These are phyloP conservation scores for Charanyca ferruginea DNA, from an alignment of 2,888 invertebrate species.

Conservation along the genomic window DNA sequence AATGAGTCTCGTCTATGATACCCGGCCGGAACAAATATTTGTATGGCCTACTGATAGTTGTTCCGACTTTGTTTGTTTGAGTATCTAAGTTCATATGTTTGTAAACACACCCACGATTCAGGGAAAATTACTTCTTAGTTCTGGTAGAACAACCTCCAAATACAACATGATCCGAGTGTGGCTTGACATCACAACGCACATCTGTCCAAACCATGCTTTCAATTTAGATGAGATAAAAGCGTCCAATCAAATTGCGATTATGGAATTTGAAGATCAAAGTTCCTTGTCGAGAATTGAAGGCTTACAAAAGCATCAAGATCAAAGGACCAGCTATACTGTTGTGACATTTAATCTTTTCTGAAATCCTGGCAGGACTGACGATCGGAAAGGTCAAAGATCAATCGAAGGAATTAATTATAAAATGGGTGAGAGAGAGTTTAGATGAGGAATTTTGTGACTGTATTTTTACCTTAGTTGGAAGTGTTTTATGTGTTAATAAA, in stretches of 20 bases:
- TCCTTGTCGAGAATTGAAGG: neutral
- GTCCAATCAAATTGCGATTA: slow-evolving; percentile 31
- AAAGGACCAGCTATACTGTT: slow-evolving; percentile 29
- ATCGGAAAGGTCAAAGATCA: slow-evolving; percentile 14
- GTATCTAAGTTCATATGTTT: too few relatives aligned
- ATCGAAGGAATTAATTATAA: slow-evolving; percentile 22
- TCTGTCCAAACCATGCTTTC: neutral
- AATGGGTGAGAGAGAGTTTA: neutral
- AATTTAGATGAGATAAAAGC: slow-evolving; percentile 14
- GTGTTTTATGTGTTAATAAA: too few relatives aligned
- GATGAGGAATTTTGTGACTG: neutral
- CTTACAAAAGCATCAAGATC: slow-evolving; percentile 32
- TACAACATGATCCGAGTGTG: too few relatives aligned
- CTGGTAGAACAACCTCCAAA: too few relatives aligned
- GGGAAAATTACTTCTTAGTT: too few relatives aligned
- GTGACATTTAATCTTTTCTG: slow-evolving; percentile 44
- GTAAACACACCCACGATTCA: too few relatives aligned
- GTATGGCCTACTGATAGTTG: too few relatives aligned
- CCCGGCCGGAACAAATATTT: too few relatives aligned
- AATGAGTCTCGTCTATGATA: too few relatives aligned
- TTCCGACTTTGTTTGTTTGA: too few relatives aligned
- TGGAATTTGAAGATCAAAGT: slow-evolving; percentile 23
- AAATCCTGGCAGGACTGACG: slow-evolving; percentile 9
- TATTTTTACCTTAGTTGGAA: neutral
- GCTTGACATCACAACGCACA: neutral